These are phyloP conservation scores for Dunckerocampus dactyliophorus DNA, from an alignment of 2,113 vertebrate species.

Conservation along the genomic window DNA sequence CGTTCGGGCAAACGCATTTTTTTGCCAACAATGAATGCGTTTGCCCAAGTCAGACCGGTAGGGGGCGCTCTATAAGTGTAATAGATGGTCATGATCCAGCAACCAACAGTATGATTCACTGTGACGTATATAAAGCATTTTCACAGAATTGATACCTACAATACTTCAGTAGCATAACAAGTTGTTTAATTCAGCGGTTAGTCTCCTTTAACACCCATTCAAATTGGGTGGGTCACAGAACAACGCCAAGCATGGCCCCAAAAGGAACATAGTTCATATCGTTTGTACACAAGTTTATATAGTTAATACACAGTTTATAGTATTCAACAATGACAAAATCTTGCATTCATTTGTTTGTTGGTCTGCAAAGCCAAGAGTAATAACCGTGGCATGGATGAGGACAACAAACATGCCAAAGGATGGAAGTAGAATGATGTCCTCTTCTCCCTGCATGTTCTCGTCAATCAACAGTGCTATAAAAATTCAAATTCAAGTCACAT, in stretches of 20 bases:
- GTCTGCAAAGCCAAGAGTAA: constrained; percentile 37
- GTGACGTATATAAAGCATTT: too few species aligned
- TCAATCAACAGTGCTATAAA: constrained; percentile 56
- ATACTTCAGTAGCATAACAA: constrained; percentile 55
- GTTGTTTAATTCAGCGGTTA: constrained; percentile 66
- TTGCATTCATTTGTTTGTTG: constrained; percentile 54
- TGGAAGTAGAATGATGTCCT: constrained; percentile 43
- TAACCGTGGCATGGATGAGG: constrained; percentile 51
- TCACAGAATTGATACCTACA: constrained; percentile 45
- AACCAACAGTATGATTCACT: not conserved
- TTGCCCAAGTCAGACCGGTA: not conserved
- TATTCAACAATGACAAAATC: constrained; percentile 54
- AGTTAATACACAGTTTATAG: constrained; percentile 30
- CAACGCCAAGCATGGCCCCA: constrained; percentile 41
- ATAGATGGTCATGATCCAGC: not conserved
- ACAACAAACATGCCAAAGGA: constrained; percentile 52
- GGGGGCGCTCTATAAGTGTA: not conserved
- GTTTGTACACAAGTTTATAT: constrained; percentile 23
- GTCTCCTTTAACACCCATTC: constrained; percentile 55
- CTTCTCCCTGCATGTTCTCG: constrained; percentile 34
- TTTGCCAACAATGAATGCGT: too few species aligned
- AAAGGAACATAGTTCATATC: constrained; percentile 55
- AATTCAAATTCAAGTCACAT: constrained; percentile 59
- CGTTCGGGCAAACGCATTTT: too few species aligned
- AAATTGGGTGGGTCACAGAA: constrained; percentile 59